Evolutionary conservation across 2,888 invertebrate genomes (phyloP).

Genomic region (Standfussiana lucernea): DNA sequence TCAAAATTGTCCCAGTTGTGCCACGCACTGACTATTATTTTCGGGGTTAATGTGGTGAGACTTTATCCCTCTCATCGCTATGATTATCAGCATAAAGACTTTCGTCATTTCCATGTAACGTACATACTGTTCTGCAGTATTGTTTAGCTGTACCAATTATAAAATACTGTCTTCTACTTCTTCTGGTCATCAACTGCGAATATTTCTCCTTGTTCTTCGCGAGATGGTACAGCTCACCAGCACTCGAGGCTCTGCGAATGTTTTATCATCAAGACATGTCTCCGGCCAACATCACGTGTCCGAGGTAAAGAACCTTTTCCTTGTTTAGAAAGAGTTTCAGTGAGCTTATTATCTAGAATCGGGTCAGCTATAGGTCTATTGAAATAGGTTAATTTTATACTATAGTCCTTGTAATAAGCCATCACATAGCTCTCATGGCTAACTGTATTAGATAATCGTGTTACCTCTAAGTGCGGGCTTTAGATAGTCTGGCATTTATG

Average conservation of each 20-base stretch:
- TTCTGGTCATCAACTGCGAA: not conserved
- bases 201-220: not conserved
- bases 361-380: not conserved
- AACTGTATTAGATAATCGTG: not conserved
- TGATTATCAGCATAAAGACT: not conserved
- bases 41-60: not conserved
- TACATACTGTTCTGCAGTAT: not conserved
- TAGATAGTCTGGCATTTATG: constrained; percentile 16
- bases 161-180: not conserved
- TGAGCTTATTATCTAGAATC: not conserved
- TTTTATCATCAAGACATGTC: not conserved
- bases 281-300: not conserved
- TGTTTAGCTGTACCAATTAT: not conserved
- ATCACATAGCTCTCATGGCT: not conserved
- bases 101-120: not conserved
- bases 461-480: not conserved
- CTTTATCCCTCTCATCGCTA: not conserved
- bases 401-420: not conserved
- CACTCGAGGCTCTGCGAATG: not conserved
- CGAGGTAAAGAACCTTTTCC: no score
- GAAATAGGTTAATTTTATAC: not conserved
- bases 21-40: not conserved
- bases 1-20: not conserved
- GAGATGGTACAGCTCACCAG: not conserved
- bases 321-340: not conserved